Evolutionary conservation across 1,140 invertebrate genomes (phyloP), one percentile per base, ranked within the genome.

Genomic region (Heliconius congener): DNA sequence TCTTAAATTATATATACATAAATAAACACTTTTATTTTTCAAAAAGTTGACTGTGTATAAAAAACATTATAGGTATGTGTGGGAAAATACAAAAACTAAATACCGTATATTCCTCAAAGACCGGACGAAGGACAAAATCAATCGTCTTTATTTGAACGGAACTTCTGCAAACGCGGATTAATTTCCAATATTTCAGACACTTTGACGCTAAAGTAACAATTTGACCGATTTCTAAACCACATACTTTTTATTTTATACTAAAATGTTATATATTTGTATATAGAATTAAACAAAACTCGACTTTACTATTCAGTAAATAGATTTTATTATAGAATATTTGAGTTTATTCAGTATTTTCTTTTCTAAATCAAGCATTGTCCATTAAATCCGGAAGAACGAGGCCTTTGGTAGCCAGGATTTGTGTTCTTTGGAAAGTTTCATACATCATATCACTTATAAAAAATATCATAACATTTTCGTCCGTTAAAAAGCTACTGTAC

Each of bases 121-220:
- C 3, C 27, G 57, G 27, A 66, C 9, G 23, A 66, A 16, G 11
- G 60, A 66, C 27, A 66, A 30, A 57, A 16, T 30, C 11, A 66
- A 66, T 66, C 60, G 60, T 23, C 23, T 66, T 27, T 66, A 30
- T 66, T 5, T 13, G 27, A 27, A 66, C 23, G 23, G 27, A 66
- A 66, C 23, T 66, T 76, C 57, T 39, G 37, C 27, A 76, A 66
- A 76, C 37, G 39, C 39, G 74, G 74, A 70, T 70, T 76, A 76
- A 70, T 46, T 71, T 70, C 34, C 60, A 71, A 76, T 76, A 76
- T 76, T 18, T 27, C 37, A 46, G 39, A n/a, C 46, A 76, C 60
- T 76, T 76, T 50, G 74, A 76, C 18, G 57, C 19, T 76, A 75
- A 75, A 75, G 55, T 76, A 76, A 76, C 74, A 76, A 76, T 70